phyloP scores from a whole-genome alignment of 2,888 invertebrate species.

The Ichneumoninae sp. region DNA sequence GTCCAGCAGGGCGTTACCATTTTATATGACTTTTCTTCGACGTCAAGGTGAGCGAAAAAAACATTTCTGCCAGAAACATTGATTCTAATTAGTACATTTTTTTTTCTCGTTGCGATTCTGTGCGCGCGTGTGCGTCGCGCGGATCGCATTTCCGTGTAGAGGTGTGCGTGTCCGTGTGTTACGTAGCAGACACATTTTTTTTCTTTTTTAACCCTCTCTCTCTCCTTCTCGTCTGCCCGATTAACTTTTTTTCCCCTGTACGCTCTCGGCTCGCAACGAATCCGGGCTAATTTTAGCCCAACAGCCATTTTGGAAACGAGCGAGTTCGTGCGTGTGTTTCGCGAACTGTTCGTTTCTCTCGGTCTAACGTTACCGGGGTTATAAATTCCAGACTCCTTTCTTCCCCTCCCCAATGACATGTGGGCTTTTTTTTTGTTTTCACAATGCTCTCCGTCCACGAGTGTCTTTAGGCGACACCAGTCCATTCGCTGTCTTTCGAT shows the following conservation, averaged over 20 bases:
- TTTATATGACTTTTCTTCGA: conserved; percentile 99
- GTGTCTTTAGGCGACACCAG: conserved; percentile 11
- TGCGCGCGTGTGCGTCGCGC: neutral
- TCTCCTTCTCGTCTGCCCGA: conserved; percentile 34
- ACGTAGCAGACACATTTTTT: neutral
- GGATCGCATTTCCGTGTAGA: neutral
- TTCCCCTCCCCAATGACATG: neutral
- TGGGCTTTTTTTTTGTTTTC: neutral
- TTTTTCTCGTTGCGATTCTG: neutral
- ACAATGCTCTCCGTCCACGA: neutral
- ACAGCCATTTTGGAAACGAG: conserved; percentile 81
- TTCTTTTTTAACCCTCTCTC: conserved; percentile 28
- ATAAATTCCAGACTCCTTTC: conserved; percentile 3
- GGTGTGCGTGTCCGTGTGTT: neutral
- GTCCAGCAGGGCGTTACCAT: conserved; percentile 95
- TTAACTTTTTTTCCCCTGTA: conserved; percentile 45
- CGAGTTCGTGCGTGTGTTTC: conserved; percentile 66
- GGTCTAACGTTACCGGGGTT: conserved; percentile 23
- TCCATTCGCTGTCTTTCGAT: neutral
- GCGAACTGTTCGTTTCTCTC: conserved; percentile 51
- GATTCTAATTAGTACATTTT: conserved; percentile 9
- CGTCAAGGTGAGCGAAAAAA: conserved; percentile 90
- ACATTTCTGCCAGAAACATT: conserved; percentile 27
- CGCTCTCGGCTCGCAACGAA: conserved; percentile 46
- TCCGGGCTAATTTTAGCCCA: conserved; percentile 78